Percentiles rank a stretch among this genome's conserved stretches.
Evolutionary conservation across 1,140 invertebrate species (phyloP).

Genomic region (Macrostomum lignano): DNA sequence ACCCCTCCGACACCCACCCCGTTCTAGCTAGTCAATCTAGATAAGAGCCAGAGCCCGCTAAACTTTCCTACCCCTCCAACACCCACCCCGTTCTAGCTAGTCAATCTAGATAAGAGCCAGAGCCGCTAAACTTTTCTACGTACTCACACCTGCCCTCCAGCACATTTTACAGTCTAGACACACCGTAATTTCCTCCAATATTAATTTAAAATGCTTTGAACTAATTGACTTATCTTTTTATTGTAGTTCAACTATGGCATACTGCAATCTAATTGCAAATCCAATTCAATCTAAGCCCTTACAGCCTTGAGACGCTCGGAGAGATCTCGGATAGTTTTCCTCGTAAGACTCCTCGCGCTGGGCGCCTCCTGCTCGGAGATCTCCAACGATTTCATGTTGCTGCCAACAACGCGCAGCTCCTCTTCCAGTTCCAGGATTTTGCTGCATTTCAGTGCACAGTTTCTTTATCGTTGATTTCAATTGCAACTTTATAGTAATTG

Average conservation of each 20-base stretch:
- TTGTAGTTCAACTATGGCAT: background rate
- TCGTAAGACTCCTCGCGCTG: constrained; percentile 96
- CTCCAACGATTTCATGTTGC: constrained; percentile 19
- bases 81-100: too few species aligned
- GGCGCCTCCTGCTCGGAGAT: constrained; percentile 45
- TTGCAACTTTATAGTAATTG: background rate
- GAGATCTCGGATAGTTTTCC: constrained; percentile 82
- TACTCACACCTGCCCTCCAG: too few species aligned
- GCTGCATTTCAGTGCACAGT: constrained; percentile 14
- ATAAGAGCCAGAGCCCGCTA: too few species aligned
- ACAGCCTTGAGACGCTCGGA: constrained; percentile 93
- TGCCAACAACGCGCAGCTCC: constrained; percentile 18
- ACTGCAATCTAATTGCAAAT: background rate
- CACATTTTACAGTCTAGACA: too few species aligned
- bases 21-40: too few species aligned
- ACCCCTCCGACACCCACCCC: too few species aligned
- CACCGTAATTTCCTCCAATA: too few species aligned
- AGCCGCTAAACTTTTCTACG: too few species aligned
- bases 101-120: too few species aligned
- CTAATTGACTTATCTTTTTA: too few species aligned
- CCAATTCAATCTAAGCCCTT: constrained; percentile 13
- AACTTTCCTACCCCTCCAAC: too few species aligned
- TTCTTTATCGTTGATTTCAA: background rate
- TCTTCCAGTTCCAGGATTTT: constrained; percentile 20
- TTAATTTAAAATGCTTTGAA: too few species aligned